phyloP scores from a whole-genome alignment of 2,888 invertebrate genomes.

The Sesia bembeciformis region DNA sequence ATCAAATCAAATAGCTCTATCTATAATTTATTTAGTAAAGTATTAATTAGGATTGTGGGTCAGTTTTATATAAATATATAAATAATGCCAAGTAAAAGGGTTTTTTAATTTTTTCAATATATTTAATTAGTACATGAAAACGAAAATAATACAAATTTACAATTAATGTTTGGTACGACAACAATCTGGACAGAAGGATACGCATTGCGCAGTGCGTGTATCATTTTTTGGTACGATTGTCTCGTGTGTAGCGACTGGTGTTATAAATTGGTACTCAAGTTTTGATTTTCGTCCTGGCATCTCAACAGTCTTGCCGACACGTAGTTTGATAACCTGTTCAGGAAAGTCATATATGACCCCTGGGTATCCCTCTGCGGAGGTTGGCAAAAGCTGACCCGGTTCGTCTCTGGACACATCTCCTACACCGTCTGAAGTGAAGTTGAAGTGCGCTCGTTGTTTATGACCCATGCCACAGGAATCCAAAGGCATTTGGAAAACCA shows the following conservation, averaged over 20 bases:
- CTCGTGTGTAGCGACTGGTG: conserved; percentile 33
- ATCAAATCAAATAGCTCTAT: not conserved
- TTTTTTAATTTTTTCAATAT: not conserved
- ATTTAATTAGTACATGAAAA: conserved; percentile 3
- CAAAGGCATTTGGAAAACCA: conserved; percentile 59
- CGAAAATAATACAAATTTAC: not conserved
- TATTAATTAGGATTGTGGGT: not conserved
- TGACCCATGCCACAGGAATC: conserved; percentile 52
- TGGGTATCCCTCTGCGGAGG: conserved; percentile 36
- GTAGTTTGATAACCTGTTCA: conserved; percentile 53
- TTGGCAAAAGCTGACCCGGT: conserved; percentile 38
- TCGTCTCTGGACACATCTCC: conserved; percentile 58
- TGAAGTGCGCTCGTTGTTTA: conserved; percentile 57
- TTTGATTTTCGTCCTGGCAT: conserved; percentile 55
- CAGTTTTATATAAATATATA: not conserved
- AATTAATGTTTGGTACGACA: conserved; percentile 12
- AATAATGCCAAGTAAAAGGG: not conserved
- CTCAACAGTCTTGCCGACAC: conserved; percentile 50
- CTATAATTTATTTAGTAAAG: not conserved
- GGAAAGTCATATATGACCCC: conserved; percentile 54
- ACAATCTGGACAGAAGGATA: conserved; percentile 29
- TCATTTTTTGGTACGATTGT: conserved; percentile 42
- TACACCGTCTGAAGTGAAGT: conserved; percentile 52
- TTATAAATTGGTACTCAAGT: conserved; percentile 60
- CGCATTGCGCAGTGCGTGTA: conserved; percentile 51